Evolutionary conservation across 2,888 invertebrate genomes (phyloP), one percentile per base, ranked within the genome.

Genomic region (Hypercompe scribonia): DNA sequence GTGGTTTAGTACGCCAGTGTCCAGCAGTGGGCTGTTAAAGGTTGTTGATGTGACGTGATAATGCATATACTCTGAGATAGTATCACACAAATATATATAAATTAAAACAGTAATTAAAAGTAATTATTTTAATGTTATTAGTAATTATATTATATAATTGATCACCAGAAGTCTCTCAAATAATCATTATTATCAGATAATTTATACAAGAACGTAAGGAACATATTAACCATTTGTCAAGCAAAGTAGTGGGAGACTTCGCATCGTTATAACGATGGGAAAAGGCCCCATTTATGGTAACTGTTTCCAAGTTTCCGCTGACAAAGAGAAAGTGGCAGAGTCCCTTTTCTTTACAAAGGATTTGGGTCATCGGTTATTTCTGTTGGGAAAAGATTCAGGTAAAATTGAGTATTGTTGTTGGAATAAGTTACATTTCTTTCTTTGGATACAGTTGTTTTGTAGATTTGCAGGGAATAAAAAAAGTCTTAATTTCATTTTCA

Each of bases 281-380:
- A 88, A 90, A 89, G 86, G 87, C 86, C 88, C 88, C 87, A 86
- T 88, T 89, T 88, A 87, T 86, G 85, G 84, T 82, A 84, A 88
- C 88, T 87, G 88, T 89, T 86, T 86, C 85, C 85, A 91, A 90
- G 87, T 90, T 93, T 89, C 87, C 84, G 90, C 92, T 92, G 93
- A 93, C 91, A 90, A 89, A 89, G 88, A 89, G 86, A 89, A 87
- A 87, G 86, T 88, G 82, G 83, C 81, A 83, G 80, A 84, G 85
- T 85, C 87, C 88, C 87, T 89, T 90, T 89, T 85, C 85, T 84
- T 89, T 82, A 66, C 84, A 81, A 83, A 83, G 87, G 88, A 92
- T 92, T 87, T 90, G 88, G 92, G 92, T 92, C 91, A 90, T 92
- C 91, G 90, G 90, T 91, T 91, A 88, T 91, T 87, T 89, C 87